These are phyloP conservation scores for Eubucco bourcierii DNA, from an alignment of 2,113 vertebrate species.

Conservation along the genomic window DNA sequence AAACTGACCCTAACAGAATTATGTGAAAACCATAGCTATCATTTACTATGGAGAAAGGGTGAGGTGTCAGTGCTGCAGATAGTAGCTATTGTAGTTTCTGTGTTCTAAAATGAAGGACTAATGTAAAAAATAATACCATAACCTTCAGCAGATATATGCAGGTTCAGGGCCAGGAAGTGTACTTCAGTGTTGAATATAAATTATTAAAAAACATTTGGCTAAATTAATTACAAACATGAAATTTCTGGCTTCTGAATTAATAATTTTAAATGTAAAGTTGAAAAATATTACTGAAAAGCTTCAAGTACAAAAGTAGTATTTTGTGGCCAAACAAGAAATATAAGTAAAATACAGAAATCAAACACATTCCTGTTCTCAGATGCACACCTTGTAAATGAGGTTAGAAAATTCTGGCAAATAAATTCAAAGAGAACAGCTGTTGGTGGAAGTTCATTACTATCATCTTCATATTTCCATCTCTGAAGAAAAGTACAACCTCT, in stretches of 20 bases:
- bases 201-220: not conserved
- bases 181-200: not conserved
- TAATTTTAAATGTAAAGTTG: not conserved
- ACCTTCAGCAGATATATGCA: not conserved
- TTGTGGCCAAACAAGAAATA: not conserved
- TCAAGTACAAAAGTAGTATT: not conserved
- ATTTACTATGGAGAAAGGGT: not conserved
- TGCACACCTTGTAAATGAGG: not conserved
- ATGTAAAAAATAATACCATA: not conserved
- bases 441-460: not conserved
- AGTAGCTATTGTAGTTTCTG: not conserved
- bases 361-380: not conserved
- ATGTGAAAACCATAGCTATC: not conserved
- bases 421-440: not conserved
- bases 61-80: not conserved
- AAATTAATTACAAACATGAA: not conserved
- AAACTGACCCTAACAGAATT: not conserved
- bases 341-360: not conserved
- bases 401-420: not conserved
- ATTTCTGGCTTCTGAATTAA: not conserved
- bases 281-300: not conserved
- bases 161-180: not conserved
- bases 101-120: not conserved
- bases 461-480: not conserved
- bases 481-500: not conserved